Evolutionary conservation across 2,888 invertebrate genomes (phyloP).

Genomic region (Nycteola revayana): DNA sequence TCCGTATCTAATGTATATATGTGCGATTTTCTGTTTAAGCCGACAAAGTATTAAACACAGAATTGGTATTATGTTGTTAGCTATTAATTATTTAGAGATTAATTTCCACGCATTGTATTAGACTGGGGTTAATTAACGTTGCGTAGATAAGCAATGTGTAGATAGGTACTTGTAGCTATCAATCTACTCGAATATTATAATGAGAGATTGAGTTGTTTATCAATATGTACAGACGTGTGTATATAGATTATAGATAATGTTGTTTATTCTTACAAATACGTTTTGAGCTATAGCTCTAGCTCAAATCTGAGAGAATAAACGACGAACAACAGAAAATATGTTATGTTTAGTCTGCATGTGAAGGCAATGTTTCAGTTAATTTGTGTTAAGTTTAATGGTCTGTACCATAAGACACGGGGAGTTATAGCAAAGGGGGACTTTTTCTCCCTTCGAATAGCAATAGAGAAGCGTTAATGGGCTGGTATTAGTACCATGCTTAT

Average conservation of each 20-base stretch:
- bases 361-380: constrained; percentile 54
- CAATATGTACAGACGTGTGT: too few relatives aligned
- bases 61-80: neutral
- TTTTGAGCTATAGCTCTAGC: too few relatives aligned
- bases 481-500: constrained; percentile 73
- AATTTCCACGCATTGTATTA: neutral
- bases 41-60: neutral
- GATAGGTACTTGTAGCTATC: neutral
- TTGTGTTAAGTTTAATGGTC: constrained; percentile 64
- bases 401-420: constrained; percentile 49
- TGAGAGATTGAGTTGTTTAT: too few relatives aligned
- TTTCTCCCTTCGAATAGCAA: constrained; percentile 63
- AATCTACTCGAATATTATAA: too few relatives aligned
- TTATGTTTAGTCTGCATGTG: too few relatives aligned
- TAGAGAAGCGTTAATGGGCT: constrained; percentile 70
- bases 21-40: neutral
- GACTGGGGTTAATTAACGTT: neutral
- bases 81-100: neutral
- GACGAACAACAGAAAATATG: too few relatives aligned
- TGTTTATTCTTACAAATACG: too few relatives aligned
- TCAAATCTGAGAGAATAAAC: too few relatives aligned
- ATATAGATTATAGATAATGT: too few relatives aligned
- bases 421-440: constrained; percentile 48
- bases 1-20: too few relatives aligned
- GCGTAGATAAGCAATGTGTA: neutral